Evolutionary conservation across 2,888 invertebrate genomes (phyloP).

Genomic region (Bibio marci): DNA sequence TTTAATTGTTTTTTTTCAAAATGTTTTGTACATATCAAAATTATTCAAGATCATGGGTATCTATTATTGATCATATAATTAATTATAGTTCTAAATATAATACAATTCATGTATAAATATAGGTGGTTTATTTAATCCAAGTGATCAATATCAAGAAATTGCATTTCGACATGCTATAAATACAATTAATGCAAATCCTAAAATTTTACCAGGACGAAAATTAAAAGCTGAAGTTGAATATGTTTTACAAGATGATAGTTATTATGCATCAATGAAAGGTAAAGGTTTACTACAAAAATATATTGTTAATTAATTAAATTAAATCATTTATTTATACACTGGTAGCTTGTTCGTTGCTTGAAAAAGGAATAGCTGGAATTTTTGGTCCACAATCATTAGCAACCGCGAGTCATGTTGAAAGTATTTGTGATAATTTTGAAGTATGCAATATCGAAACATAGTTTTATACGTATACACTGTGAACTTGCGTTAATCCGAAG

Average conservation of each 20-base stretch:
- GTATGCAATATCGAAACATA: conserved; percentile 19
- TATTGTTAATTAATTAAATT: background rate
- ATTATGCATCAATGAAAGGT: conserved; percentile 89
- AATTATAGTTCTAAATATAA: no score
- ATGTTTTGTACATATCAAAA: no score
- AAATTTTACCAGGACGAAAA: conserved; percentile 66
- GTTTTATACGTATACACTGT: no score
- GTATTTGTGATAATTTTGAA: conserved; percentile 91
- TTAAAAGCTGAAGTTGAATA: conserved; percentile 78
- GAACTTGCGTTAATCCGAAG: no score
- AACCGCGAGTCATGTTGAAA: conserved; percentile 85
- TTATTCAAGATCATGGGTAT: no score
- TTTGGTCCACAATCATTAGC: conserved; percentile 85
- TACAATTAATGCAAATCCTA: conserved; percentile 68
- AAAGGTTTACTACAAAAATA: conserved; percentile 17
- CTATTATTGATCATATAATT: no score
- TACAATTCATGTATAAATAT: no score
- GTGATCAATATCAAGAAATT: conserved; percentile 73
- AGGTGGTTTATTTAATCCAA: conserved; percentile 81
- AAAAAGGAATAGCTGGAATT: conserved; percentile 81
- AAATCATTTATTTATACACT: conserved; percentile 9
- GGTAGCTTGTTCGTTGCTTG: conserved; percentile 70
- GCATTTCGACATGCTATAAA: conserved; percentile 88
- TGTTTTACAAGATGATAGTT: conserved; percentile 82
- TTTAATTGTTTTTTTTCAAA: no score